These are phyloP conservation scores for Berghia stephanieae DNA, from an alignment of 1,140 invertebrate genomes.

Conservation along the genomic window DNA sequence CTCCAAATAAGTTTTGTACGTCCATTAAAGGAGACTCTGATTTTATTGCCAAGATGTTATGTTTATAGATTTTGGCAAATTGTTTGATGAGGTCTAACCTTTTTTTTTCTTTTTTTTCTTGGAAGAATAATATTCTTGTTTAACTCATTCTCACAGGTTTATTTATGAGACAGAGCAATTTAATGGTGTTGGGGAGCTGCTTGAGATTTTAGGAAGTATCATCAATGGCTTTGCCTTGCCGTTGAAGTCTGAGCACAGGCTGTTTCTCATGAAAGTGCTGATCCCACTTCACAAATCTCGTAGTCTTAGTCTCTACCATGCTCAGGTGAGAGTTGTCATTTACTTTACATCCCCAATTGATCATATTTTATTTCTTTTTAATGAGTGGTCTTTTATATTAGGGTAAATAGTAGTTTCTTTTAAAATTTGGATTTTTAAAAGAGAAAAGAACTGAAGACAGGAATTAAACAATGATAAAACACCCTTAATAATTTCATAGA, in stretches of 20 bases:
- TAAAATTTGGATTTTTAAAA: too few species aligned
- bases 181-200: constrained; percentile 58
- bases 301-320: constrained; percentile 54
- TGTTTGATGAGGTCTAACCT: background rate
- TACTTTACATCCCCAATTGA: background rate
- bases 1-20: too few species aligned
- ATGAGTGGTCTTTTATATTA: background rate
- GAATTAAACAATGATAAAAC: too few species aligned
- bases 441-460: too few species aligned
- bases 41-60: too few species aligned
- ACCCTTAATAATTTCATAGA: too few species aligned
- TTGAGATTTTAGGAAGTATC: constrained; percentile 68
- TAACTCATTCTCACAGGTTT: constrained; percentile 41
- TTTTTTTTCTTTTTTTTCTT: constrained; percentile 47
- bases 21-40: too few species aligned
- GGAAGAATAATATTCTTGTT: constrained; percentile 45
- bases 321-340: constrained; percentile 46
- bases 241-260: constrained; percentile 64
- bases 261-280: constrained; percentile 64
- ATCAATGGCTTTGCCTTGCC: constrained; percentile 71
- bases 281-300: constrained; percentile 65
- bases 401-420: too few species aligned
- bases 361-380: background rate
- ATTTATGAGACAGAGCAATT: constrained; percentile 60
- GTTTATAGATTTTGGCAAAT: background rate